These are phyloP conservation scores for Serilophus lunatus DNA, from an alignment of 2,113 vertebrate genomes.

Conservation along the genomic window DNA sequence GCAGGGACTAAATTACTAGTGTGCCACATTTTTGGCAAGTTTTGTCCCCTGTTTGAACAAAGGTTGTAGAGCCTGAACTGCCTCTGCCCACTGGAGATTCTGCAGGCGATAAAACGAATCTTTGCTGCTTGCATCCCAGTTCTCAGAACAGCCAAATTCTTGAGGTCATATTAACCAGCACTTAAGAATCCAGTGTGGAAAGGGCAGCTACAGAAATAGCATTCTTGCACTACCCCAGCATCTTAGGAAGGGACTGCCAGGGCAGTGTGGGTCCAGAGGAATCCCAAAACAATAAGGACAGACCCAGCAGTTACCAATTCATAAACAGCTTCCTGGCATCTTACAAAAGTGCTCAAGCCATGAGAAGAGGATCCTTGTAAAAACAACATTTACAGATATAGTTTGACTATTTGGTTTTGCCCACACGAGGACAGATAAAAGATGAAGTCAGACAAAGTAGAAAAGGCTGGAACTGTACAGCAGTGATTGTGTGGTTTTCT, in stretches of 20 bases:
- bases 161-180: constrained; percentile 62
- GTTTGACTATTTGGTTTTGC: not conserved
- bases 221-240: constrained; percentile 15
- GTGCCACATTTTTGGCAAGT: constrained; percentile 20
- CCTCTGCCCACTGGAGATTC: constrained; percentile 1
- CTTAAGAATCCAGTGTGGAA: constrained; percentile 34
- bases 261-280: constrained; percentile 9
- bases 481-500: not conserved
- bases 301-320: constrained; percentile 4
- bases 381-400: not conserved
- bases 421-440: not conserved
- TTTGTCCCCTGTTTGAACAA: not conserved
- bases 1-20: not conserved
- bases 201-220: constrained; percentile 52
- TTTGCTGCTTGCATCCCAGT: not conserved
- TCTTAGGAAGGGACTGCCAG: constrained; percentile 35
- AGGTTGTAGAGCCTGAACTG: not conserved
- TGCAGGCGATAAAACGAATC: not conserved
- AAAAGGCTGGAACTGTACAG: not conserved
- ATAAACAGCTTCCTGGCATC: constrained; percentile 34
- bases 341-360: not conserved
- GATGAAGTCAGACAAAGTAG: not conserved
- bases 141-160: constrained; percentile 49
- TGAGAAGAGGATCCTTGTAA: constrained; percentile 31
- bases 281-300: constrained; percentile 44